Evolutionary conservation across 2,113 vertebrate genomes (phyloP).

Genomic region (Speoplatyrhinus poulsoni): DNA sequence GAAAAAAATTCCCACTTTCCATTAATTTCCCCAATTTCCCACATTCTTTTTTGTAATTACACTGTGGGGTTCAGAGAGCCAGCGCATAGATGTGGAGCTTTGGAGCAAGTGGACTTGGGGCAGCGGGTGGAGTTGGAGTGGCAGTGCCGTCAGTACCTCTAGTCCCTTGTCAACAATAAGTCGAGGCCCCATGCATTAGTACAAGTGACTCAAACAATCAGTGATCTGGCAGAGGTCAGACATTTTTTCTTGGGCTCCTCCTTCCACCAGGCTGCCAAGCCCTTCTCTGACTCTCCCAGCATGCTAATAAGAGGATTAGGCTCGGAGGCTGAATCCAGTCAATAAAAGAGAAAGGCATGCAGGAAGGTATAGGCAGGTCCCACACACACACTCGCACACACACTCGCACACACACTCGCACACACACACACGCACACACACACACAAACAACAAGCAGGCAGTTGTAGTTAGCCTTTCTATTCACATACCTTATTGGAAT

Average conservation of each 20-base stretch:
- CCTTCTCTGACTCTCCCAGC: constrained; percentile 46
- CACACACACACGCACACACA: constrained; percentile 36
- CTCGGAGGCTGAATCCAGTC: constrained; percentile 54
- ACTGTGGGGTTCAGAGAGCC: too few relatives aligned
- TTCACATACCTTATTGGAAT: too few relatives aligned
- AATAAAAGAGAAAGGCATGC: constrained; percentile 67
- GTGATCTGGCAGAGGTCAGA: constrained; percentile 41
- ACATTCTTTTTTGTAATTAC: too few relatives aligned
- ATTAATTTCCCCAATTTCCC: too few relatives aligned
- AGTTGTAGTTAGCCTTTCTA: too few relatives aligned
- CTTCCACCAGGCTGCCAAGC: constrained; percentile 16
- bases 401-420: constrained; percentile 6
- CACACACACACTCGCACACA: constrained; percentile 41
- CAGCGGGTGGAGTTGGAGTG: too few relatives aligned
- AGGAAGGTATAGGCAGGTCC: constrained; percentile 43
- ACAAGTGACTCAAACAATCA: constrained; percentile 68
- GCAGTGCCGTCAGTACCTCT: background rate
- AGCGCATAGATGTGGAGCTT: too few relatives aligned
- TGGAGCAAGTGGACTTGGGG: too few relatives aligned
- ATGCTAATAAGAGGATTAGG: constrained; percentile 83
- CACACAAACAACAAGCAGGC: background rate
- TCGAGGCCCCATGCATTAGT: constrained; percentile 48
- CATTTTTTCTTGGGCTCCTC: constrained; percentile 34
- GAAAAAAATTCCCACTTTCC: too few relatives aligned
- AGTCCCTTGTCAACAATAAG: constrained; percentile 50